These are phyloP conservation scores for Sminthurides aquaticus DNA, from an alignment of 2,888 invertebrate species.

Conservation along the genomic window DNA sequence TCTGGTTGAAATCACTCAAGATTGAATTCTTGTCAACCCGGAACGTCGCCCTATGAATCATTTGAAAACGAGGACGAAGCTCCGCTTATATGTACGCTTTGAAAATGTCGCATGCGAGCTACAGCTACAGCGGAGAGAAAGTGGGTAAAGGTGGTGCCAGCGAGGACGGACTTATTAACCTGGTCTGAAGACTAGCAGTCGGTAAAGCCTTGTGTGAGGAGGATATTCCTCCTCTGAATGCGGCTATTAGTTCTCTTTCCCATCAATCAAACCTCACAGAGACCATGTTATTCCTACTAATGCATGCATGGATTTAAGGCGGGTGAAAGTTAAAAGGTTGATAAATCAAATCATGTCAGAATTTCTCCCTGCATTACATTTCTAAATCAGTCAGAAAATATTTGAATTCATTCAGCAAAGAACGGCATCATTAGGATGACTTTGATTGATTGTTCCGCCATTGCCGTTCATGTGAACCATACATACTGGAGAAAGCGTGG, in stretches of 20 bases:
- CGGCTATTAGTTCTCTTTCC: not conserved
- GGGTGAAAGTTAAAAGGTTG: constrained; percentile 11
- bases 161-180: no score
- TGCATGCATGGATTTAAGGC: not conserved
- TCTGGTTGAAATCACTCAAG: no score
- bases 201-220: not conserved
- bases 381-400: not conserved
- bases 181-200: not conserved
- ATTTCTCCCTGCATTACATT: constrained; percentile 1
- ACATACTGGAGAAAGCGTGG: no score
- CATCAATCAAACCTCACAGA: not conserved
- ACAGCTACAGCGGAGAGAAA: no score
- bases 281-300: not conserved
- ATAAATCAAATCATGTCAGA: constrained; percentile 22
- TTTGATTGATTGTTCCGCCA: constrained; percentile 1
- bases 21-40: no score
- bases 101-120: no score
- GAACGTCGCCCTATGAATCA: no score
- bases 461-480: not conserved
- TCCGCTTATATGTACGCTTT: no score
- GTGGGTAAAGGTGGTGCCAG: no score
- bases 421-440: constrained; percentile 3
- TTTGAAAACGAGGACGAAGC: no score
- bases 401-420: not conserved
- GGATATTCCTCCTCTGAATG: no score